phyloP scores from a whole-genome alignment of 2,797 vertebrate species.

The Margarornis squamiger region DNA sequence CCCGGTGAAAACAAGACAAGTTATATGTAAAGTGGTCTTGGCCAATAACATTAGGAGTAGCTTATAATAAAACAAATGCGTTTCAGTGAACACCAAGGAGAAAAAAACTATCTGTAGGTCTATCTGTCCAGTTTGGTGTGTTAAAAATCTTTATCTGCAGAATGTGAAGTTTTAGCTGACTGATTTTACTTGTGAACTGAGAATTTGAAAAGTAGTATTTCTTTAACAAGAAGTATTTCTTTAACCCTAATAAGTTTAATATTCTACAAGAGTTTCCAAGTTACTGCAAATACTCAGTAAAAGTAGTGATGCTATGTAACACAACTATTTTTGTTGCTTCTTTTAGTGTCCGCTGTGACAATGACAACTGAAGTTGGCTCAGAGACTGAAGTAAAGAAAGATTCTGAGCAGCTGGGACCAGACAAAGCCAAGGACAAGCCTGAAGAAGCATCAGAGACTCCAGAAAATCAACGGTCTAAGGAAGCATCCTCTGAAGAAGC shows the following conservation, averaged over 20 bases:
- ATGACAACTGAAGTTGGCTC: constrained; percentile 93
- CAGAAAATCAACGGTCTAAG: constrained; percentile 60
- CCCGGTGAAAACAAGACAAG: background rate
- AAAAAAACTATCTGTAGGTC: background rate
- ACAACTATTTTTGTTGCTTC: background rate
- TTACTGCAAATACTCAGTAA: background rate
- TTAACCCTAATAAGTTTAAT: background rate
- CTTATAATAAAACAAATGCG: background rate
- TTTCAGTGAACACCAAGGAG: background rate
- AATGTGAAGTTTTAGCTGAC: background rate
- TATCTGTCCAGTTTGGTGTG: background rate
- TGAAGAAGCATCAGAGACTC: constrained; percentile 55
- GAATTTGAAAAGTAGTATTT: background rate
- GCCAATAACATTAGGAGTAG: background rate
- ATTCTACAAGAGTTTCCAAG: background rate
- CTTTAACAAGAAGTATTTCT: background rate
- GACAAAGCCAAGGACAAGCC: constrained; percentile 68
- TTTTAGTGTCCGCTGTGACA: constrained; percentile 78
- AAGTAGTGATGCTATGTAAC: background rate
- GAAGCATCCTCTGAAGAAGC: constrained; percentile 50
- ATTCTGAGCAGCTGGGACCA: constrained; percentile 73
- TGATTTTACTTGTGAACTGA: background rate
- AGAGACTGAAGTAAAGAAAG: constrained; percentile 86
- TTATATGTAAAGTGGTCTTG: background rate
- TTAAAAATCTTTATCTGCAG: background rate